phyloP scores from a whole-genome alignment of 2,113 vertebrate species.

The Vulpes ferrilata region DNA sequence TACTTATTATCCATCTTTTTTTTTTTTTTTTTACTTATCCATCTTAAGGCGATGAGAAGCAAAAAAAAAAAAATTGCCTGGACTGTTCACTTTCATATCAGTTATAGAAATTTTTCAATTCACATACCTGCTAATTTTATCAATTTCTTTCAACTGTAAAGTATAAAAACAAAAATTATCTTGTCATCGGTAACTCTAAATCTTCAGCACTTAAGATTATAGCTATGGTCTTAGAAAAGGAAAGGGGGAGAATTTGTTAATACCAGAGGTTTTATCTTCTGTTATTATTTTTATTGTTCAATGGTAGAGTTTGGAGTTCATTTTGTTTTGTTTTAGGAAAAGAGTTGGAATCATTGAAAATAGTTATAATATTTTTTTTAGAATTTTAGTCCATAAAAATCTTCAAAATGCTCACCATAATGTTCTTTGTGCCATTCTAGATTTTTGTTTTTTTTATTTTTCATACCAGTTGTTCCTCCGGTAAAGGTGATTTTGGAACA shows the following conservation, averaged over 20 bases:
- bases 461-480: background rate
- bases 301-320: background rate
- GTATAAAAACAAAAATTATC: background rate
- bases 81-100: background rate
- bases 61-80: background rate
- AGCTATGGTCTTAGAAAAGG: background rate
- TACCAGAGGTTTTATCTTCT: slow-evolving; percentile 1
- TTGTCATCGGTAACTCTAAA: background rate
- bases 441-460: background rate
- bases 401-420: background rate
- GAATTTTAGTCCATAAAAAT: background rate
- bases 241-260: background rate
- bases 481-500: background rate
- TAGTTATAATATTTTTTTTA: background rate
- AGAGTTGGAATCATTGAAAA: background rate
- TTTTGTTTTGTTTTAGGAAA: background rate
- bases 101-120: background rate
- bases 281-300: background rate
- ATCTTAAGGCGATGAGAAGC: background rate
- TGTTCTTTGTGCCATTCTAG: background rate
- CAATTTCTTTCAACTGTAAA: background rate
- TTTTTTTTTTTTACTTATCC: background rate
- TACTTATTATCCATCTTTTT: background rate
- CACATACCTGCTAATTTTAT: background rate
- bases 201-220: background rate